Evolutionary conservation across 2,113 vertebrate species (phyloP), one percentile per base, ranked within the genome.

Genomic region (Pteropus alecto): DNA sequence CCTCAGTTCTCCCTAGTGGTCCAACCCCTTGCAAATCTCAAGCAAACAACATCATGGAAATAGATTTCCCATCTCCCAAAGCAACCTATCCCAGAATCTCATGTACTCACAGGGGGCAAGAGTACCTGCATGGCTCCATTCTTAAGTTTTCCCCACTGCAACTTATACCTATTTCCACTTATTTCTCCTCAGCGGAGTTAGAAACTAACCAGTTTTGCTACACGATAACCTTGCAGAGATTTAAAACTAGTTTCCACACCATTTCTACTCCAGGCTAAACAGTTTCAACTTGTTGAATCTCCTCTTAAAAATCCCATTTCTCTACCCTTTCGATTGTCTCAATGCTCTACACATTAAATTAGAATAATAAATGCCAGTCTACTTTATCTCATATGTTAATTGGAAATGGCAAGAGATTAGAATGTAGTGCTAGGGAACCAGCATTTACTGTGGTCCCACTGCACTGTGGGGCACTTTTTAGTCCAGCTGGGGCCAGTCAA

Each of bases 291-390:
- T 84, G 58, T 91, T 92, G 33, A 68, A 82, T 93, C 76, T 74
- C 79, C 68, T 87, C 60, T 97, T 78, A 83, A 81, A 76, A 96
- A 87, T 70, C 28, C 48, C 65, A 60, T 87, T 90, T 93, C 65
- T 51, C 30, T 76, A 7, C 13, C 77, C 14, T 84, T 81, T 58
- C 46, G 22, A 56, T 70, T 33, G 2, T 35, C 38, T 8, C 43
- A 41, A 35, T 56, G 26, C 54, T 30, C 28, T 33, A 70, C 43
- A 77, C 11, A 54, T 90, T 83, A 33, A 86, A 67, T 51, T 86
- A 82, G 68, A 60, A 46, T 61, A 43, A 46, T 28, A 54, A 60
- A 46, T 12, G 41, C 46, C 30, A n/a, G 60, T 21, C 92, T 41
- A 51, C 51, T 90, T 76, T 15, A 58, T 81, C 33, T 88, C 33